Evolutionary conservation across 1,140 invertebrate species (phyloP).

Genomic region (Zophobas morio): DNA sequence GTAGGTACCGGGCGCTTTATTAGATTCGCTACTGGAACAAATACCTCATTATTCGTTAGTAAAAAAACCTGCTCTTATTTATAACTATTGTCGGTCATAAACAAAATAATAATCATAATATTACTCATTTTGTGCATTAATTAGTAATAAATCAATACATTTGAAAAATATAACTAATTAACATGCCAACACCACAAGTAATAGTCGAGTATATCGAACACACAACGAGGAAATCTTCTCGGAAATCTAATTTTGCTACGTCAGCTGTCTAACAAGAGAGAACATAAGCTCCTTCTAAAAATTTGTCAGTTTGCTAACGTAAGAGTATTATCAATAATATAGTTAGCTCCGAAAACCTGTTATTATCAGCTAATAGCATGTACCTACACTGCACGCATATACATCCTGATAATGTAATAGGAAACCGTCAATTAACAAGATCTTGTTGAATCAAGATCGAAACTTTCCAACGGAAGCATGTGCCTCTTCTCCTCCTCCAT

Average conservation of each 20-base stretch:
- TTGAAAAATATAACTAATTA: conserved; percentile 24
- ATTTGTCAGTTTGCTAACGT: not conserved
- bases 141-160: not conserved
- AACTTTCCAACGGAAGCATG: conserved; percentile 7
- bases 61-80: conserved; percentile 1
- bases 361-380: not conserved
- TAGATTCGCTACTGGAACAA: not conserved
- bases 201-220: not conserved
- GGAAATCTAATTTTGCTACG: not conserved
- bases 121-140: not conserved
- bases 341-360: conserved; percentile 2
- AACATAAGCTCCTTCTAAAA: conserved; percentile 7
- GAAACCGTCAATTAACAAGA: conserved; percentile 26
- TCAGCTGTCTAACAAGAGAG: conserved; percentile 5
- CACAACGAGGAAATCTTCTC: not conserved
- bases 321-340: not conserved
- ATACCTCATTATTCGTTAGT: not conserved
- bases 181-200: not conserved
- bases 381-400: conserved; percentile 15
- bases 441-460: conserved; percentile 27
- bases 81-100: conserved; percentile 19
- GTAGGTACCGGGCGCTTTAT: too few relatives aligned
- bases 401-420: conserved; percentile 14
- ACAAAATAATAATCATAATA: conserved; percentile 16
- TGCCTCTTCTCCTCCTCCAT: not conserved